A percentile compares a stretch with the other conserved stretches of the same genome.
Evolutionary conservation across 1,140 invertebrate species (phyloP).

Genomic region (Leguminivora glycinivorella): DNA sequence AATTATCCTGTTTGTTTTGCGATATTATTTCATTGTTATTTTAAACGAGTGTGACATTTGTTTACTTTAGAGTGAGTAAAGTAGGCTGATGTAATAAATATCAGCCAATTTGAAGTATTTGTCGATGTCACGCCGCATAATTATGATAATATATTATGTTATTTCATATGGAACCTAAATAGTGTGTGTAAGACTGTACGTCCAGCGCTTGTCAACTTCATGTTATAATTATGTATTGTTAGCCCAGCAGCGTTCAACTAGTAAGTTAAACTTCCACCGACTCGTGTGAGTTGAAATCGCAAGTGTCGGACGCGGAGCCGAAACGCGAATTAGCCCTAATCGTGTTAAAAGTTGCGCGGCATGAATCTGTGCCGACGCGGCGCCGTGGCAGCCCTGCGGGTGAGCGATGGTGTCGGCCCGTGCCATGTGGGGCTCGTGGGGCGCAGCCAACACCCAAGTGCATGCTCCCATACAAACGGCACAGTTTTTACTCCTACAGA

Average conservation of each 20-base stretch:
- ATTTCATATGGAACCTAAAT: no score
- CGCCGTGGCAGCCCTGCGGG: not conserved
- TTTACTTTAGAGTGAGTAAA: not conserved
- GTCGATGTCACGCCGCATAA: not conserved
- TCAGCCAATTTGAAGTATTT: not conserved
- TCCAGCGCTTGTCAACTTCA: not conserved
- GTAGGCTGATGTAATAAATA: not conserved
- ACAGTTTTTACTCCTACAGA: not conserved
- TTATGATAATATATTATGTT: no score
- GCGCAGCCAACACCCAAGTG: not conserved
- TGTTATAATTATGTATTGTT: not conserved
- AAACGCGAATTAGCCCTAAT: not conserved
- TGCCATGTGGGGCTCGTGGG: not conserved
- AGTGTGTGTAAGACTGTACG: no score
- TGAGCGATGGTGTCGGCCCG: slow-evolving; percentile 10
- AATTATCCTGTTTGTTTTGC: not conserved
- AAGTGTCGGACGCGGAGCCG: not conserved
- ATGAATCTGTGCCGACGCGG: not conserved
- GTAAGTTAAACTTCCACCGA: not conserved
- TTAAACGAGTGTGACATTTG: not conserved
- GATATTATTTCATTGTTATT: not conserved
- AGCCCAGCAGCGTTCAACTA: not conserved
- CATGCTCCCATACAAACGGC: no score
- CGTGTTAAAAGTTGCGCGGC: not conserved
- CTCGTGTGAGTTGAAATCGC: slow-evolving; percentile 2